These are phyloP conservation scores for Mesitornis unicolor DNA, from an alignment of 2,113 vertebrate species.

Conservation along the genomic window DNA sequence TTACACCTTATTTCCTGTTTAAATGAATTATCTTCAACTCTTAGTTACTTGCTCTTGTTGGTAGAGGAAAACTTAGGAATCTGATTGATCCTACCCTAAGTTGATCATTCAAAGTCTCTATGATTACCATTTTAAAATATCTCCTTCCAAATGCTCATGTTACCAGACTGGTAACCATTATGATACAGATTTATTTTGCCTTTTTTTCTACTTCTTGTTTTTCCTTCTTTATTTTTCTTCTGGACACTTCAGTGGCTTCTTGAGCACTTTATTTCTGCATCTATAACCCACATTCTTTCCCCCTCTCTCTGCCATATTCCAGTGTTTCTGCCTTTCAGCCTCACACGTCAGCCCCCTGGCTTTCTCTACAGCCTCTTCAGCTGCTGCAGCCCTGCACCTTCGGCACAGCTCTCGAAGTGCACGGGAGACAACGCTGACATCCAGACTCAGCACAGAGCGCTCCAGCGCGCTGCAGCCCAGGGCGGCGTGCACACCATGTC, in stretches of 20 bases:
- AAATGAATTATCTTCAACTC: background rate
- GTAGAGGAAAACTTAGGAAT: background rate
- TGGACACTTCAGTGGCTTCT: conserved; percentile 45
- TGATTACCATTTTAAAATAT: background rate
- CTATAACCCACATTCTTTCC: conserved; percentile 67
- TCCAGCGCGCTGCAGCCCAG: no score
- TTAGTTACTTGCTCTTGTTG: background rate
- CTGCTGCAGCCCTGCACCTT: conserved; percentile 33
- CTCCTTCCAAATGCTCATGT: background rate
- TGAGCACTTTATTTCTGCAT: conserved; percentile 62
- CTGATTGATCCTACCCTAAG: background rate
- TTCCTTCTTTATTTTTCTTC: conserved; percentile 72
- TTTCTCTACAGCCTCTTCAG: conserved; percentile 61
- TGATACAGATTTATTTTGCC: conserved; percentile 71
- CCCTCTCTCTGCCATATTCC: conserved; percentile 58
- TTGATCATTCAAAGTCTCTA: background rate
- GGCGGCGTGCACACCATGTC: no score
- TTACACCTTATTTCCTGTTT: background rate
- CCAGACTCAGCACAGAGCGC: background rate
- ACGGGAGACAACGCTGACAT: background rate
- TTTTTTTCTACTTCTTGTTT: conserved; percentile 42
- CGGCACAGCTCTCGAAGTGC: conserved; percentile 40
- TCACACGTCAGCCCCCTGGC: conserved; percentile 49
- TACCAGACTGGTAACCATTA: background rate
- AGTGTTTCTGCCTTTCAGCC: conserved; percentile 55